Evolutionary conservation across 2,113 vertebrate species (phyloP).

Genomic region (Poeciliopsis retropinna): DNA sequence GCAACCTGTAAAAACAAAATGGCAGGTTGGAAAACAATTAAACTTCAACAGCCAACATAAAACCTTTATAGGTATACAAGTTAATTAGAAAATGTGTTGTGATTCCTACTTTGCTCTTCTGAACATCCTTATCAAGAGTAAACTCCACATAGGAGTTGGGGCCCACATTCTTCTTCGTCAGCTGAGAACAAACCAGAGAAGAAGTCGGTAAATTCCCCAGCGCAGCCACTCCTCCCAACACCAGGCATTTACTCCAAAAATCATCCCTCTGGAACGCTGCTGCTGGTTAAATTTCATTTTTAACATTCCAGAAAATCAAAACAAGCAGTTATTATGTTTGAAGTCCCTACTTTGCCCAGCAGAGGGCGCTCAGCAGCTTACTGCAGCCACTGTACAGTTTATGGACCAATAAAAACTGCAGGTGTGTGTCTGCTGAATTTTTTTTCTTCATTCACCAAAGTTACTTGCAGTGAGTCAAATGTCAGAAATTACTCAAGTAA

Average conservation of each 20-base stretch:
- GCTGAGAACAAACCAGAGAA: constrained; percentile 52
- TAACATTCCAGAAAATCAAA: constrained; percentile 4
- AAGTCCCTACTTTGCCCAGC: constrained; percentile 13
- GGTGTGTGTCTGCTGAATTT: too few relatives aligned
- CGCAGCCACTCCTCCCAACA: constrained; percentile 6
- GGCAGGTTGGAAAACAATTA: too few relatives aligned
- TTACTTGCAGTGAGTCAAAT: too few relatives aligned
- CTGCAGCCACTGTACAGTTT: neutral
- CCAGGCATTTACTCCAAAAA: constrained; percentile 7
- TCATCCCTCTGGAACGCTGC: neutral
- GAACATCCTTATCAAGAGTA: constrained; percentile 82
- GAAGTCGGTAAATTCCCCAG: constrained; percentile 19
- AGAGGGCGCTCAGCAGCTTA: constrained; percentile 22
- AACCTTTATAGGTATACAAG: too few relatives aligned
- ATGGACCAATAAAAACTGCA: too few relatives aligned
- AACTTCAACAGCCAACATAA: too few relatives aligned
- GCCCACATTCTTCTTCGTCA: constrained; percentile 78
- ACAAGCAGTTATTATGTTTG: fast-evolving
- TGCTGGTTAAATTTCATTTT: neutral
- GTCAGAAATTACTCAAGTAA: too few relatives aligned
- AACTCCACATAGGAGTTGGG: constrained; percentile 88
- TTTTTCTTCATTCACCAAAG: too few relatives aligned
- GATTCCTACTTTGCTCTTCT: constrained; percentile 89
- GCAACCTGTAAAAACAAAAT: constrained; percentile 78
- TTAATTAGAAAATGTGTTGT: neutral